Evolutionary conservation across 2,888 invertebrate species (phyloP).

Genomic region (Parnassius apollo): DNA sequence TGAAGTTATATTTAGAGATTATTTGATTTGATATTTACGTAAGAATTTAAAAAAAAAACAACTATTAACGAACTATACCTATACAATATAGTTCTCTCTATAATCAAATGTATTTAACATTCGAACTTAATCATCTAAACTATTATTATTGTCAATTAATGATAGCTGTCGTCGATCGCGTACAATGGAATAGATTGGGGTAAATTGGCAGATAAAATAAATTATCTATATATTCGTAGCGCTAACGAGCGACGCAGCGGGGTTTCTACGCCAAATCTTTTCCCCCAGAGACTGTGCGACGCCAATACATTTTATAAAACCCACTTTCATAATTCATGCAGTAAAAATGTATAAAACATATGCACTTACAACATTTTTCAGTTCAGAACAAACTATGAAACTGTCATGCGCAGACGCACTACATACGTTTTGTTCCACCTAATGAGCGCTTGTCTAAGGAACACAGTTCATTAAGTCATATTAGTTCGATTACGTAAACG

Average conservation of each 20-base stretch:
- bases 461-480: constrained; percentile 37
- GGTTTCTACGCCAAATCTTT: constrained; percentile 50
- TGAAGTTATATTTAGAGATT: too few relatives aligned
- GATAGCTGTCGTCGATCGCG: constrained; percentile 61
- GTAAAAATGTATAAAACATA: constrained; percentile 16
- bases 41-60: constrained; percentile 19
- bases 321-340: constrained; percentile 32
- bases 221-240: constrained; percentile 63
- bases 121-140: constrained; percentile 26
- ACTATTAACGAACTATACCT: too few relatives aligned
- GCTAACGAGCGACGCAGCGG: constrained; percentile 71
- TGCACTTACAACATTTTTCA: constrained; percentile 1
- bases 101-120: constrained; percentile 8
- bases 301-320: constrained; percentile 54
- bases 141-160: constrained; percentile 38
- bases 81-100: background rate
- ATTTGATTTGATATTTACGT: too few relatives aligned
- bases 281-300: constrained; percentile 63
- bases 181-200: constrained; percentile 71
- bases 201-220: constrained; percentile 79
- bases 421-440: constrained; percentile 52
- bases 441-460: constrained; percentile 36
- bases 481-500: constrained; percentile 29
- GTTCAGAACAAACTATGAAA: constrained; percentile 1
- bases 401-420: constrained; percentile 56